phyloP scores from a whole-genome alignment of 2,797 vertebrate species.

The Tenualosa ilisha region DNA sequence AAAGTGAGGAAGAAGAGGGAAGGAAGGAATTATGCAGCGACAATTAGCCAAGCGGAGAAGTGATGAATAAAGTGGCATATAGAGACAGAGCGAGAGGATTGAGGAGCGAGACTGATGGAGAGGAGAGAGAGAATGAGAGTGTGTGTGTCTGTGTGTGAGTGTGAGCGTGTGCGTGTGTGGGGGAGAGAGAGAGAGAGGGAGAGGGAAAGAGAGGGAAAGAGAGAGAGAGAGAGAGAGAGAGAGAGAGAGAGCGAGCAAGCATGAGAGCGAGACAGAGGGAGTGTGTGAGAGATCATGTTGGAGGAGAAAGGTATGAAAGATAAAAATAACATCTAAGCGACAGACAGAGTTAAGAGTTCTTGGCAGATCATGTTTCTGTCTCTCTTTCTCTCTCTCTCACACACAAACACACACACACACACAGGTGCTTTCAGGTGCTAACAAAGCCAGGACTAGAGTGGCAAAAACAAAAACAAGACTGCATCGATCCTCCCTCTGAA shows the following conservation, averaged over 20 bases:
- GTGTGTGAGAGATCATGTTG: not conserved
- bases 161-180: not conserved
- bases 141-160: too few relatives aligned
- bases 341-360: not conserved
- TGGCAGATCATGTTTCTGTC: not conserved
- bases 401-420: not conserved
- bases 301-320: not conserved
- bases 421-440: conserved; percentile 60
- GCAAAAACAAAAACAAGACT: conserved; percentile 26
- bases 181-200: not conserved
- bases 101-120: not conserved
- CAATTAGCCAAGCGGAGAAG: not conserved
- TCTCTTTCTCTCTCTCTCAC: not conserved
- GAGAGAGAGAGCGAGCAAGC: not conserved
- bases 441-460: conserved; percentile 61
- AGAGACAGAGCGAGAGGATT: not conserved
- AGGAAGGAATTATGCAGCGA: not conserved
- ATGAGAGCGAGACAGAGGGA: not conserved
- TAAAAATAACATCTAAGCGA: not conserved
- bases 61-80: not conserved
- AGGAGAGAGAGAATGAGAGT: conserved; percentile 22
- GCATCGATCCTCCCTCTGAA: conserved; percentile 73
- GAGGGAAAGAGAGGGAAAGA: not conserved
- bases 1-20: conserved; percentile 4
- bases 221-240: not conserved